Percentiles rank a stretch among this genome's conserved stretches.
phyloP scores from a whole-genome alignment of 2,797 vertebrate genomes.

The Gila robusta region DNA sequence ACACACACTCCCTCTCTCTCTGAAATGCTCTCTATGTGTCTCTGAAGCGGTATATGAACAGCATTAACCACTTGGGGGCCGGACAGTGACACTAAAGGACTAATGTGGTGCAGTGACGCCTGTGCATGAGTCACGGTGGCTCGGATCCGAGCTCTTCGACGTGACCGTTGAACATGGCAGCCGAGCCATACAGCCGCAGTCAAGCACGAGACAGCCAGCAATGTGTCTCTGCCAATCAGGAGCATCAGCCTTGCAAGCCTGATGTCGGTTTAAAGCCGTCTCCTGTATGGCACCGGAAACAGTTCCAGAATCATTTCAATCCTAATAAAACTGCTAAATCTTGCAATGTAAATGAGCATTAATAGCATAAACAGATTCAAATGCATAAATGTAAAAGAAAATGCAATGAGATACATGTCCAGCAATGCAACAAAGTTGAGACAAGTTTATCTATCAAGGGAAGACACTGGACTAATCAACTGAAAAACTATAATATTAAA shows the following conservation, averaged over 20 bases:
- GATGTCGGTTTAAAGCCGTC: neutral
- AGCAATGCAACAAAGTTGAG: neutral
- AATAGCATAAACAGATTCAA: neutral
- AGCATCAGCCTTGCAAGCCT: neutral
- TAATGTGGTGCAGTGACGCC: slow-evolving; percentile 4
- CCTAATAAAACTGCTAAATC: neutral
- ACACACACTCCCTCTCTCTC: no score
- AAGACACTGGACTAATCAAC: neutral
- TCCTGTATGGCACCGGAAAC: neutral
- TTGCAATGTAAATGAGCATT: neutral
- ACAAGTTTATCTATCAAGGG: neutral
- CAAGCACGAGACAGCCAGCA: neutral
- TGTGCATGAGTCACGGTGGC: slow-evolving; percentile 17
- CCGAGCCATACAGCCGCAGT: neutral
- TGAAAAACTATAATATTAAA: neutral
- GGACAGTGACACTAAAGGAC: slow-evolving; percentile 4
- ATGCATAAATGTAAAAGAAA: slow-evolving; percentile 1
- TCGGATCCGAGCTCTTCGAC: neutral
- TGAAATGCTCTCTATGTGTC: neutral
- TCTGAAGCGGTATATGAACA: neutral
- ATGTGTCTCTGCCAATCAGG: neutral
- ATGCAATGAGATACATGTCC: neutral
- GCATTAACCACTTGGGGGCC: slow-evolving; percentile 1
- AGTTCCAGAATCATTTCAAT: neutral
- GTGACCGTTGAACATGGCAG: neutral